These are phyloP conservation scores for Entosphenus tridentatus DNA, from an alignment of 2,113 vertebrate genomes.

Conservation along the genomic window DNA sequence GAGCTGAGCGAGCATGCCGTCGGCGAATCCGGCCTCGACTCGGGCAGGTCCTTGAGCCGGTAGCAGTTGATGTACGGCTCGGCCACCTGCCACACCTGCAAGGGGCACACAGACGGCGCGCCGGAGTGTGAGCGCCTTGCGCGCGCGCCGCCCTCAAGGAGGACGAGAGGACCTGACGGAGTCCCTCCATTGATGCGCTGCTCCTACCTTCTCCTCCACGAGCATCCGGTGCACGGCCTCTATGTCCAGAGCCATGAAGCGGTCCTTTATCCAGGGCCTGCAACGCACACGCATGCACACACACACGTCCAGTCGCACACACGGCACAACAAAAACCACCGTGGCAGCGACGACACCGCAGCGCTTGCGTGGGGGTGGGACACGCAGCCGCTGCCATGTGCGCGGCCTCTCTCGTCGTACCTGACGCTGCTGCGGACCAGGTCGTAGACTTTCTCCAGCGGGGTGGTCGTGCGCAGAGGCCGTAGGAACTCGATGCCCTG, in stretches of 20 bases:
- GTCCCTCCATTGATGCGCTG: not conserved
- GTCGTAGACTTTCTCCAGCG: constrained; percentile 91
- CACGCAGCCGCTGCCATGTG: too few species aligned
- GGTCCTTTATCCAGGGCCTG: constrained; percentile 93
- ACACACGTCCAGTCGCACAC: not conserved
- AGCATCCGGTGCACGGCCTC: constrained; percentile 62
- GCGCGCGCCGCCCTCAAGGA: not conserved
- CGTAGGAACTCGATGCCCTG: constrained; percentile 96
- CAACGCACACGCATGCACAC: not conserved
- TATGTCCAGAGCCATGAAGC: constrained; percentile 89
- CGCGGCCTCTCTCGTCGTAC: constrained; percentile 20
- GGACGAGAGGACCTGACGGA: not conserved
- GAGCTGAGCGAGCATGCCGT: constrained; percentile 63
- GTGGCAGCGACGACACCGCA: not conserved
- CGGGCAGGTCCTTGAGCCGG: constrained; percentile 52
- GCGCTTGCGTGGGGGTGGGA: too few species aligned
- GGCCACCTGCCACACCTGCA: constrained; percentile 76
- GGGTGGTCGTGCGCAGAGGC: constrained; percentile 71
- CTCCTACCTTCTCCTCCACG: constrained; percentile 47
- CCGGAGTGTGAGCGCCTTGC: not conserved
- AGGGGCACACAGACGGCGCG: not conserved
- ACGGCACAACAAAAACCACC: too few species aligned
- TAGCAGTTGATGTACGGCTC: constrained; percentile 87
- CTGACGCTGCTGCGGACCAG: constrained; percentile 79
- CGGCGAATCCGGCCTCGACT: constrained; percentile 58